Evolutionary conservation across 2,888 invertebrate genomes (phyloP), one percentile per base, ranked within the genome.

Genomic region (Latheticus oryzae): DNA sequence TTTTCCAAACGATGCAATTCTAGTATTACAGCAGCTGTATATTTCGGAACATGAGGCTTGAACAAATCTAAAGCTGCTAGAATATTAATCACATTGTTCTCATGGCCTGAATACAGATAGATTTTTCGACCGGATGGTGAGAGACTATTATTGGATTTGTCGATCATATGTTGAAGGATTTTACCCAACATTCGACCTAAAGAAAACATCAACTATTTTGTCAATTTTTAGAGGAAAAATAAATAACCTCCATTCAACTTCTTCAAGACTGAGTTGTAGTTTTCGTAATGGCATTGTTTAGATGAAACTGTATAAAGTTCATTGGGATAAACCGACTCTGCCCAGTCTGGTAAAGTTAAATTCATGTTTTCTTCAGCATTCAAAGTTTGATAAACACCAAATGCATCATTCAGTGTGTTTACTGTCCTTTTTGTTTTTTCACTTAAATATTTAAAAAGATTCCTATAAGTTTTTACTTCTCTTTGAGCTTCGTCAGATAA

Each of bases 21-120:
- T 2, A 77, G 64, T 2, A 77, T 63, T 21, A 73, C 72, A 3
- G 77, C 75, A 2, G 76, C 65, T 43, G 73, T 71, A 59, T 76
- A 78, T 24, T 71, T 70, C 1, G 77, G 76, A 47, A 78, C 72
- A 61, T 81, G 80, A 0, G 78, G 75, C 40, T 79, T 66, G 68
- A 76, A 85, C 9, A 83, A 72, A 5, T 77, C 75, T 9, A 86
- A 72, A 16, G 82, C 79, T 9, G 75, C 73, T 19, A 85, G 72
- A 17, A 85, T 62, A 24, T 82, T 79, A 7, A 82, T 78, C 3
- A 86, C 76, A 17, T 84, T 85, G 2, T 82, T 80, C 66, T 86
- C 86, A 70, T 86, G 86, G 1, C 80, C 83, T 17, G 82, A 79
- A 70, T 80, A 83, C 13, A 84, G 64, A 62, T 75, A 78, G 16